Conservation (phyloP, 2,888 invertebrate genomes). For the Auanema freiburgensis region DNA sequence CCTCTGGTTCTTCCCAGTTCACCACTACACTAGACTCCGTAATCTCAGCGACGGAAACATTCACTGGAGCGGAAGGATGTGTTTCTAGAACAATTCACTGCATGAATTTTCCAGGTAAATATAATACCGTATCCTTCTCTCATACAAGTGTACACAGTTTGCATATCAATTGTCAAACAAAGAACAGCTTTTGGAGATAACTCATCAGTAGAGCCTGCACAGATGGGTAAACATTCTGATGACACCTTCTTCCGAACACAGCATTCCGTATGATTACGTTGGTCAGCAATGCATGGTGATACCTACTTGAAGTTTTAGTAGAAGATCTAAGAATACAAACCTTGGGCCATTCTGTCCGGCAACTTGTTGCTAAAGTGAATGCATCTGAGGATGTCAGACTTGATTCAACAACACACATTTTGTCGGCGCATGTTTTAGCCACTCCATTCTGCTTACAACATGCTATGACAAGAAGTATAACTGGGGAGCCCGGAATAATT, state of each 20-base stretch:
- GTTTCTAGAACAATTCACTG: slow-evolving; percentile 28
- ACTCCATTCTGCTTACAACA: slow-evolving; percentile 45
- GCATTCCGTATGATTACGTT: slow-evolving; percentile 80
- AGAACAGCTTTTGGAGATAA: slow-evolving; percentile 68
- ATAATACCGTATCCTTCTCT: slow-evolving; percentile 50
- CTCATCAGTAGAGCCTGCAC: slow-evolving; percentile 70
- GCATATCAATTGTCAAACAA: slow-evolving; percentile 50
- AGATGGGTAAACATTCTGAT: slow-evolving; percentile 80
- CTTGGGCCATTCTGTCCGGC: slow-evolving; percentile 47
- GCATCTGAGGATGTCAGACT: slow-evolving; percentile 40
- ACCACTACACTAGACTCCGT: slow-evolving; percentile 35
- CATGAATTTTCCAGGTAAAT: neutral
- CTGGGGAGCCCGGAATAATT: neutral
- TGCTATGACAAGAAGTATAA: slow-evolving; percentile 22
- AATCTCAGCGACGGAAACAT: slow-evolving; percentile 37
- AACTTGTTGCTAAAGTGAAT: slow-evolving; percentile 48
- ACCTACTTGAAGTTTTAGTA: slow-evolving; percentile 21
- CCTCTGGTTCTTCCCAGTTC: slow-evolving; percentile 38
- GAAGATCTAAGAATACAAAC: slow-evolving; percentile 16
- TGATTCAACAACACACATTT: slow-evolving; percentile 43
- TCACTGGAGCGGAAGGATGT: slow-evolving; percentile 50
- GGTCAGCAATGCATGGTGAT: slow-evolving; percentile 65
- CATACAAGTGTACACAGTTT: slow-evolving; percentile 51
- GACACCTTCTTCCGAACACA: slow-evolving; percentile 81
- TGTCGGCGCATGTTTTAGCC: slow-evolving; percentile 35